Percentiles rank a stretch among this genome's conserved stretches.
Evolutionary conservation across 2,888 invertebrate genomes (phyloP).

Genomic region (Omphaloscelis lunosa): DNA sequence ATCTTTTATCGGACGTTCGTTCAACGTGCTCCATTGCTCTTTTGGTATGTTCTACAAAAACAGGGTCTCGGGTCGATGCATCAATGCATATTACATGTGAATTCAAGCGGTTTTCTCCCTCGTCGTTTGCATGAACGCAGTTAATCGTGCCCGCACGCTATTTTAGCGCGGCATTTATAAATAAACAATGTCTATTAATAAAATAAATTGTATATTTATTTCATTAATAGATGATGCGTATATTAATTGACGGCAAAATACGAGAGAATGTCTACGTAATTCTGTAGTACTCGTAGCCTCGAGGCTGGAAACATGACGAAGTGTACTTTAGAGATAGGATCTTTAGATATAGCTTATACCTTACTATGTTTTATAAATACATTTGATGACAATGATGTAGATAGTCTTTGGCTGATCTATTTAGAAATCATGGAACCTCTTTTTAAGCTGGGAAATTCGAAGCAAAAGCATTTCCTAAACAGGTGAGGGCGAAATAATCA

Average conservation of each 20-base stretch:
- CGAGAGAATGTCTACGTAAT: constrained; percentile 10
- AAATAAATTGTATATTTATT: constrained; percentile 38
- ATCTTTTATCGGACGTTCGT: constrained; percentile 64
- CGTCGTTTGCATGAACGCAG: constrained; percentile 70
- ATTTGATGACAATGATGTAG: not conserved
- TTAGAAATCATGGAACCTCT: not conserved
- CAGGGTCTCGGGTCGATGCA: constrained; percentile 63
- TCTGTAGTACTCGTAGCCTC: constrained; percentile 9
- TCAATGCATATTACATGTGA: constrained; percentile 65
- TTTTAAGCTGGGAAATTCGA: no score
- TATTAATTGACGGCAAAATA: constrained; percentile 24
- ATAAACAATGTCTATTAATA: constrained; percentile 61
- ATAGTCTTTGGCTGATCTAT: not conserved
- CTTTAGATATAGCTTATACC: not conserved
- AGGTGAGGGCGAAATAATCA: not conserved
- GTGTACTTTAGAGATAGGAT: constrained; percentile 13
- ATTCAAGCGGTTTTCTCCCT: constrained; percentile 71
- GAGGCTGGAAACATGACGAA: not conserved
- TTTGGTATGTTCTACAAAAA: constrained; percentile 76
- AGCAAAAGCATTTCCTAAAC: not conserved
- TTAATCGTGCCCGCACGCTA: constrained; percentile 56
- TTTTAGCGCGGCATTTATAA: constrained; percentile 59
- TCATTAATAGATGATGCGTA: constrained; percentile 29
- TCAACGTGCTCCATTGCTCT: constrained; percentile 71
- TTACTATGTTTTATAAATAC: not conserved